Conservation (phyloP, 2,113 vertebrate genomes). For the Heterotis niloticus region DNA sequence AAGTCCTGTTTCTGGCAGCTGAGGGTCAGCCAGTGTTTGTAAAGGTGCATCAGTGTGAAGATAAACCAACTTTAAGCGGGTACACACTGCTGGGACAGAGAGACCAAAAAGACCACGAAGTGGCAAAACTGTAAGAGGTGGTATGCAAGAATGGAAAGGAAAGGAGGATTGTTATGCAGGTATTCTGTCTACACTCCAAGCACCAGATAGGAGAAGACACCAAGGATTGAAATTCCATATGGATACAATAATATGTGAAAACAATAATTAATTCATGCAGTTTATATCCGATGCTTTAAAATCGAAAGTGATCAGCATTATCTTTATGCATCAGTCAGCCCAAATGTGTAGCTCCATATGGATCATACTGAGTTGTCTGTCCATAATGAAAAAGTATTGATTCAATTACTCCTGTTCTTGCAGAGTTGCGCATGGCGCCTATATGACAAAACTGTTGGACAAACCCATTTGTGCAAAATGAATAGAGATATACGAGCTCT, state of each 20-base stretch:
- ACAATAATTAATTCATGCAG: not conserved
- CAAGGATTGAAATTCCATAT: not conserved
- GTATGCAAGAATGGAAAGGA: not conserved
- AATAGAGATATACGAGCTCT: not conserved
- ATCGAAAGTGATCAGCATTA: not conserved
- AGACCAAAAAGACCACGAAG: not conserved
- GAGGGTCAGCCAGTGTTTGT: too few relatives aligned
- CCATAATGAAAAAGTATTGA: slow-evolving; percentile 5
- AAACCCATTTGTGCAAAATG: not conserved
- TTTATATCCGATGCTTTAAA: not conserved
- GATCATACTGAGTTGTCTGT: not conserved
- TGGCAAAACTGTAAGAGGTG: not conserved
- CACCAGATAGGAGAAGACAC: not conserved
- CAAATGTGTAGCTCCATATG: not conserved
- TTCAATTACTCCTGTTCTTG: not conserved
- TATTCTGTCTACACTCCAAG: not conserved
- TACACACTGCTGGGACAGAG: not conserved
- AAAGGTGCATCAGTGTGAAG: too few relatives aligned
- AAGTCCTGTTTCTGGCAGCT: not conserved
- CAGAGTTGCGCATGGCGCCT: not conserved
- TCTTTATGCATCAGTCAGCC: not conserved
- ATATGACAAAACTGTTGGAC: not conserved
- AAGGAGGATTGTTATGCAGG: not conserved
- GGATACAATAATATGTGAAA: slow-evolving; percentile 7
- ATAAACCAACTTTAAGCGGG: too few relatives aligned